Evolutionary conservation across 2,888 invertebrate genomes (phyloP).

Genomic region (Laothoe populi): DNA sequence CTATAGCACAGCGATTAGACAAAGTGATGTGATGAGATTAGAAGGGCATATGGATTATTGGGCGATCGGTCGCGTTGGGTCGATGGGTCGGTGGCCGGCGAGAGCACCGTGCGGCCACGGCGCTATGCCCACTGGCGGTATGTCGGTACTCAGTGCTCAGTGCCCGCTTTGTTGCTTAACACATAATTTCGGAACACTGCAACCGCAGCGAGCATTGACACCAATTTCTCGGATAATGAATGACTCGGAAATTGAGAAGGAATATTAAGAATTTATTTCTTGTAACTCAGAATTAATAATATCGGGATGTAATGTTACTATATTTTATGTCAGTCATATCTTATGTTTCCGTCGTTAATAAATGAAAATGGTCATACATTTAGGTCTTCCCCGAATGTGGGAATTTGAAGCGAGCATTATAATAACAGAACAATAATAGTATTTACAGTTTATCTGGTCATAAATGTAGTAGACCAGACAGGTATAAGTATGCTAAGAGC

Average conservation of each 20-base stretch:
- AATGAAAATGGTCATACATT: not conserved
- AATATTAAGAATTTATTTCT: conserved; percentile 41
- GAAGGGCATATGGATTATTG: conserved; percentile 64
- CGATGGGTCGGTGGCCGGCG: conserved; percentile 61
- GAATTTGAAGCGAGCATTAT: not conserved
- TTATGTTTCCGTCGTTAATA: not conserved
- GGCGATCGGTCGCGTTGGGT: conserved; percentile 46
- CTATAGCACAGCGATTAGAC: conserved; percentile 16
- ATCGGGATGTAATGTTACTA: not conserved
- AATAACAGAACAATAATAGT: conserved; percentile 21
- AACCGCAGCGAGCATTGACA: conserved; percentile 84
- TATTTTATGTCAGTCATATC: not conserved
- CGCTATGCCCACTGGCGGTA: conserved; percentile 44
- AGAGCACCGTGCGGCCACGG: conserved; percentile 41
- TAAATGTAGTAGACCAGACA: conserved; percentile 40
- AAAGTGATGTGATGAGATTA: conserved; percentile 38
- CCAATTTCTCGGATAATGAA: conserved; percentile 75
- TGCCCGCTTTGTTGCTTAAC: conserved; percentile 69
- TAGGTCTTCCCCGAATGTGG: not conserved
- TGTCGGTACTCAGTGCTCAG: conserved; percentile 37
- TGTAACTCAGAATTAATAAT: not conserved
- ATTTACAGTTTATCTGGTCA: conserved; percentile 16
- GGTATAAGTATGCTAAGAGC: conserved; percentile 49
- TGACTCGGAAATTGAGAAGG: conserved; percentile 54
- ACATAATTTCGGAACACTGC: conserved; percentile 81